Percentiles rank a stretch among this genome's conserved stretches.
Evolutionary conservation across 2,888 invertebrate species (phyloP).

Genomic region (Drosophila suboccidentalis): DNA sequence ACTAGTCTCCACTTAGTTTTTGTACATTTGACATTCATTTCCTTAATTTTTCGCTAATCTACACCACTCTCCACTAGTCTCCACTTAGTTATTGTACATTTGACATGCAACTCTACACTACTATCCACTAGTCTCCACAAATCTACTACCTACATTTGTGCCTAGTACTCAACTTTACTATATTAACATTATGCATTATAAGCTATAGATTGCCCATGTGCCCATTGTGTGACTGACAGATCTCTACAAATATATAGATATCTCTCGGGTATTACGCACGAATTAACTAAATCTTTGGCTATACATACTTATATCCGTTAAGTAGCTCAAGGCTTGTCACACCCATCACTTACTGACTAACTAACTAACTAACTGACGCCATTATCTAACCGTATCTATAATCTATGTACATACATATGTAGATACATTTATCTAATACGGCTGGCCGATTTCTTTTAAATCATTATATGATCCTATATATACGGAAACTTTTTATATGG

Average conservation of each 20-base stretch:
- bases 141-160: neutral
- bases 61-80: slow-evolving; percentile 4
- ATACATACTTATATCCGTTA: slow-evolving; percentile 35
- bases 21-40: rapidly evolving
- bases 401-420: slow-evolving; percentile 48
- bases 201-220: slow-evolving; percentile 24
- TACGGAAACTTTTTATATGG: slow-evolving; percentile 49
- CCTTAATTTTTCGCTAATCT: neutral
- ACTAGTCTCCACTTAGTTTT: slow-evolving; percentile 9
- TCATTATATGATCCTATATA: slow-evolving; percentile 73
- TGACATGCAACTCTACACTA: neutral
- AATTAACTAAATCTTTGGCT: slow-evolving; percentile 26
- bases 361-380: slow-evolving; percentile 66
- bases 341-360: slow-evolving; percentile 43
- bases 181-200: neutral
- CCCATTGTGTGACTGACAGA: slow-evolving; percentile 27
- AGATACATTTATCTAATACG: slow-evolving; percentile 35
- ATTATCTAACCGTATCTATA: slow-evolving; percentile 67
- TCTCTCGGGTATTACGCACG: slow-evolving; percentile 44
- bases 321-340: slow-evolving; percentile 76
- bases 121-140: neutral
- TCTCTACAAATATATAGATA: slow-evolving; percentile 33
- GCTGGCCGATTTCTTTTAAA: slow-evolving; percentile 76
- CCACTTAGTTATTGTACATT: neutral
- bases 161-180: neutral